These are phyloP conservation scores for Halocaridina rubra DNA, from an alignment of 2,888 invertebrate genomes.

Conservation along the genomic window DNA sequence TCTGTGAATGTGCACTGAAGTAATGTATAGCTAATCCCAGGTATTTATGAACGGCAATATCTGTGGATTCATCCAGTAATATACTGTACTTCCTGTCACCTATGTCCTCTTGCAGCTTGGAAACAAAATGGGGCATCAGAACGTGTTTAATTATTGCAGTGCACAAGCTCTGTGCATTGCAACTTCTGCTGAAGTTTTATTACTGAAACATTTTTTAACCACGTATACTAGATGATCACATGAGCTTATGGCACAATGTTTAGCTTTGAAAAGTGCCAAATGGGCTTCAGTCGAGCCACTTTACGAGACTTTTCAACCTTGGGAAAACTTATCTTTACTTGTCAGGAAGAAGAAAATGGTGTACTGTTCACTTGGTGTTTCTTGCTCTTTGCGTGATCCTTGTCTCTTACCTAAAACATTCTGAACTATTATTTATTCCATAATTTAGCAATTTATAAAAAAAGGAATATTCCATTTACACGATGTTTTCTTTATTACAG, in stretches of 20 bases:
- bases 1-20: constrained; percentile 22
- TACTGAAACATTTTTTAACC: constrained; percentile 21
- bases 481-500: too few relatives aligned
- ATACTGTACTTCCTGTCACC: constrained; percentile 33
- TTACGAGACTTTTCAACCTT: neutral
- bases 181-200: constrained; percentile 14
- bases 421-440: too few relatives aligned
- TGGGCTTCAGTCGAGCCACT: neutral
- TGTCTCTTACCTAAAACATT: too few relatives aligned
- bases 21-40: constrained; percentile 28
- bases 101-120: constrained; percentile 21
- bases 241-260: neutral
- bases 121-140: constrained; percentile 12
- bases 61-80: constrained; percentile 27
- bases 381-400: too few relatives aligned
- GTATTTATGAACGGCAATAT: constrained; percentile 26
- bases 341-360: too few relatives aligned
- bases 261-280: neutral
- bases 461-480: too few relatives aligned
- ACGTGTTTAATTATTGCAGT: constrained; percentile 9
- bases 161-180: constrained; percentile 17
- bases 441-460: too few relatives aligned
- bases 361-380: too few relatives aligned
- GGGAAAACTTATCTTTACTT: too few relatives aligned
- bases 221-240: constrained; percentile 7